Conservation (phyloP, 2,113 vertebrate genomes). For the Tonatia bakeri region DNA sequence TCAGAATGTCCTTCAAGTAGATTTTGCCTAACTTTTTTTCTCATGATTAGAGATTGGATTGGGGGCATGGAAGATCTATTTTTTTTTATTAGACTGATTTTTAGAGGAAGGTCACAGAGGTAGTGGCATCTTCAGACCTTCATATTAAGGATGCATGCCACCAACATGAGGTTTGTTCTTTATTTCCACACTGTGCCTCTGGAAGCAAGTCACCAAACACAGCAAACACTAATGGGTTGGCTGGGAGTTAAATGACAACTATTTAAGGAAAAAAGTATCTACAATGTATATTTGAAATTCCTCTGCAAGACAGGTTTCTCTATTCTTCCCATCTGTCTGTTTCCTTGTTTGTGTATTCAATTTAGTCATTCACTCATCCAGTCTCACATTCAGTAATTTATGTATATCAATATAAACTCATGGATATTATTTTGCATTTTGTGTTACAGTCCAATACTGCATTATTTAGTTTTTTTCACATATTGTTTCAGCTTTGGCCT, state of each 20-base stretch:
- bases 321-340: not conserved
- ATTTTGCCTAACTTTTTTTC: not conserved
- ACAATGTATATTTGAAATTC: not conserved
- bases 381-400: not conserved
- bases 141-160: fast-evolving
- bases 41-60: not conserved
- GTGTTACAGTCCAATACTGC: not conserved
- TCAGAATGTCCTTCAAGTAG: not conserved
- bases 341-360: not conserved
- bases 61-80: not conserved
- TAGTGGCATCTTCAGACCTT: not conserved
- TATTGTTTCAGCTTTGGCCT: not conserved
- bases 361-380: not conserved
- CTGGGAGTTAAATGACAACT: not conserved
- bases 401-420: not conserved
- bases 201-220: not conserved
- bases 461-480: not conserved
- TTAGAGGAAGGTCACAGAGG: not conserved
- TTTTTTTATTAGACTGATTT: not conserved
- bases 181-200: not conserved
- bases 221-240: not conserved
- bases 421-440: not conserved
- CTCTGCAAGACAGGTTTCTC: not conserved
- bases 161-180: not conserved
- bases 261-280: not conserved